Conservation (phyloP, 2,888 invertebrate genomes). For the Eumerus sabulonum region DNA sequence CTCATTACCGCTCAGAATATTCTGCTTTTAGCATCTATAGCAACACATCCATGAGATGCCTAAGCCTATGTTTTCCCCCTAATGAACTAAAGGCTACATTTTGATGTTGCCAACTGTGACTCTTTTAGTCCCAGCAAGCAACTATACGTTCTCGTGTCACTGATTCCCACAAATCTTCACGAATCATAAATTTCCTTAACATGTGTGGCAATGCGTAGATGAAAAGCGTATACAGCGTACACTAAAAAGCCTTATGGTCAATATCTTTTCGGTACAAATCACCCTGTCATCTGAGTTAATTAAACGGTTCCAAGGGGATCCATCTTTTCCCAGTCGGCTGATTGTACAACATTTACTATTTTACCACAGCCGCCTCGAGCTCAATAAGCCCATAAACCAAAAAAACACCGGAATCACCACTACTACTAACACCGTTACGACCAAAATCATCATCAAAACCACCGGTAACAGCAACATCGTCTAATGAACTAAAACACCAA, state of each 20-base stretch:
- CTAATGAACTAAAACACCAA: slow-evolving; percentile 63
- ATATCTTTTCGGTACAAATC: slow-evolving; percentile 49
- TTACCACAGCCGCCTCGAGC: slow-evolving; percentile 49
- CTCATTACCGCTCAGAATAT: slow-evolving; percentile 48
- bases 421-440: too few relatives aligned
- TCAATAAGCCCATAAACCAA: slow-evolving; percentile 47
- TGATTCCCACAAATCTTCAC: slow-evolving; percentile 12
- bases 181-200: slow-evolving; percentile 36
- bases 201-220: neutral
- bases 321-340: slow-evolving; percentile 30
- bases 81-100: too few relatives aligned
- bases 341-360: slow-evolving; percentile 22
- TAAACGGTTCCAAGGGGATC: slow-evolving; percentile 59
- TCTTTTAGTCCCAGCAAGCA: too few relatives aligned
- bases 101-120: too few relatives aligned
- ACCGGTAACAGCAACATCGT: slow-evolving; percentile 29
- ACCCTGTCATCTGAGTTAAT: slow-evolving; percentile 62
- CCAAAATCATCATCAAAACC: too few relatives aligned
- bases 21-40: too few relatives aligned
- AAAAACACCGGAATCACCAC: slow-evolving; percentile 22
- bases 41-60: too few relatives aligned
- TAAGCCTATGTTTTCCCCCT: too few relatives aligned
- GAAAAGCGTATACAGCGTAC: too few relatives aligned
- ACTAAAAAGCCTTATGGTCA: too few relatives aligned
- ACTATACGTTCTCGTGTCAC: too few relatives aligned